Evolutionary conservation across 2,888 invertebrate species (phyloP), one percentile per base, ranked within the genome.

Genomic region (Limenitis camilla): DNA sequence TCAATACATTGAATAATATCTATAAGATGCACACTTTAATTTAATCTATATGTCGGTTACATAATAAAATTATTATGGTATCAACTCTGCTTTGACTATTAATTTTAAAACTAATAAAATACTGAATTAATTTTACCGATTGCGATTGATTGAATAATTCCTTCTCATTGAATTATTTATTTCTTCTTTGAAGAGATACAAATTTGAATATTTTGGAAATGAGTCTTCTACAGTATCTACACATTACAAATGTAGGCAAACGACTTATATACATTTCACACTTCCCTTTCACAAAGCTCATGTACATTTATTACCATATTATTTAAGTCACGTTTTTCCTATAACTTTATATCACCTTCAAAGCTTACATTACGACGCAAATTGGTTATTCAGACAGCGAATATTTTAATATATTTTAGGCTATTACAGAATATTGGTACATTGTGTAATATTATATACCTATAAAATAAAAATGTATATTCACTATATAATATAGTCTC

Each of bases 311-410:
- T 48, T 40, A 53, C n/a, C 35, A 49, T 49, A 44, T 44, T 49
- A 53, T 49, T 53, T 49, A 49, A 49, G 49, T 53, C 53, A 53
- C 49, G 53, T 53, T 40, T 44, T 28, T 8, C 28, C 39, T 53
- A 43, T 53, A 43, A 52, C 53, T 49, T 44, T 42, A 43, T 49
- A 49, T 49, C 49, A 53, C 48, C 43, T 49, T 49, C 48, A 27
- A 40, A 40, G 33, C 49, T 51, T 33, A 44, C 40, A 38, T 49
- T 41, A 43, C 31, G 31, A 39, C 31, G n/a, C 11, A 45, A 52
- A 52, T 49, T 49, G 40, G 36, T 49, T 49, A 39, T 32, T 30
- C 44, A 11, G 40, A 44, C 29, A 19, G 11, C 40, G 35, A 45
- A 33, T 40, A 32, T 39, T 40, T 50, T 40, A 40, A 49, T 38